Evolutionary conservation across 1,140 invertebrate species (phyloP), one percentile per base, ranked within the genome.

Genomic region (Thaumatotibia leucotreta): DNA sequence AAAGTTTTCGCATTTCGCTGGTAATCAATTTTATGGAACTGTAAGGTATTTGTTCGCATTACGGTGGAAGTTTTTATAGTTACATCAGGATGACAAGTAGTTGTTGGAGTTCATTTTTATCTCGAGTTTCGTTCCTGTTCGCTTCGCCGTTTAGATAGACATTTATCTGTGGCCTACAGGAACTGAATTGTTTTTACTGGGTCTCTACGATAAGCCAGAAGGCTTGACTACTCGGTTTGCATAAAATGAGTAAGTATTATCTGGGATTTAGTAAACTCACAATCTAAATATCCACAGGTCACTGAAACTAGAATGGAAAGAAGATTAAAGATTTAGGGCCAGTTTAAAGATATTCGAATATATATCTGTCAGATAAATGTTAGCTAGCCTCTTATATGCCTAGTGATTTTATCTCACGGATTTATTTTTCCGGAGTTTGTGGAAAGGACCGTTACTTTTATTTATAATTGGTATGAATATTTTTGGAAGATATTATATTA

Each of bases 11-110:
- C 52, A 58, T 58, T 58, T n/a, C 23, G 23, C 52, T 27, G 23
- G 52, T 58, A 58, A 58, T 58, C 52, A 58, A 58, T 58, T 58
- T 58, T 58, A 58, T 58, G n/a, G 52, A 27, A 27, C 24, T 27
- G 52, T 58, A 58, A 58, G 14, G 52, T n/a, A 27, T 27, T 58
- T 27, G 23, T 27, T 58, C 27, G 24, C 52, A 27, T 58, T 14
- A 14, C 23, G 24, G n/a, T 9, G 6, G 14, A 24, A 58, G 52
- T 58, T 58, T 58, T 29, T 27, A 14, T 24, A 14, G 52, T 58
- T 27, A 58, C 29, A 58, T 58, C 24, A 14, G n/a, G 17, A 6
- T 45, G 39, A 45, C 20, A 45, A 45, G 52, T 58, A 58, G 23
- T 58, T 27, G 23, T 58, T 58, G 23, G 52, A 58, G 23, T 27